Percentiles rank a stretch among this genome's conserved stretches.
phyloP scores from a whole-genome alignment of 1,140 invertebrate species.

The Kradibia gibbosae region DNA sequence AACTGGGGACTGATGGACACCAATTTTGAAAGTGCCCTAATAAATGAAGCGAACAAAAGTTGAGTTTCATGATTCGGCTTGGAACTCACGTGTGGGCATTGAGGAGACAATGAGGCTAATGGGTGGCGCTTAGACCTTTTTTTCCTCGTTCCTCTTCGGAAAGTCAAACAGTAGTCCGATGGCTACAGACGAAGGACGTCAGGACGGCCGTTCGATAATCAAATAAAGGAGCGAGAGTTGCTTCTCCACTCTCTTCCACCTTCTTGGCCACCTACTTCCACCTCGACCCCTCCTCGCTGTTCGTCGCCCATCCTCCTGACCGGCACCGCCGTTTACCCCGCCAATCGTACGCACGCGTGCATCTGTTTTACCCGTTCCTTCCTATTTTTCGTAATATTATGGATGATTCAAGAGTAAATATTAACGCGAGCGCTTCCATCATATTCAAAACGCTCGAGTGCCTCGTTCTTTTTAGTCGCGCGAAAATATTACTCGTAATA shows the following conservation, averaged over 20 bases:
- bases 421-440: conserved; percentile 56
- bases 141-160: conserved; percentile 31
- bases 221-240: conserved; percentile 64
- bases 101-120: conserved; percentile 67
- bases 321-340: conserved; percentile 41
- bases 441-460: neutral
- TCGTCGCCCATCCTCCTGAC: no score
- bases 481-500: conserved; percentile 19
- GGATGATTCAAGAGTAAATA: conserved; percentile 66
- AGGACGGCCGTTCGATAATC: conserved; percentile 68
- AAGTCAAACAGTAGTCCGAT: conserved; percentile 58
- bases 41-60: conserved; percentile 67
- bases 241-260: neutral
- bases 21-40: conserved; percentile 69
- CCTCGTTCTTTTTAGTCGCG: neutral
- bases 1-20: neutral
- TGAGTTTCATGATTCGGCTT: conserved; percentile 42
- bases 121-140: conserved; percentile 55
- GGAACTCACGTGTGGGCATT: conserved; percentile 48
- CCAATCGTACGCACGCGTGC: neutral
- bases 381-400: conserved; percentile 53
- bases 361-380: neutral
- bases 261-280: conserved; percentile 40
- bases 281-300: no score
- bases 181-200: conserved; percentile 31